phyloP scores from a whole-genome alignment of 2,888 invertebrate species.

The Spodoptera exigua region DNA sequence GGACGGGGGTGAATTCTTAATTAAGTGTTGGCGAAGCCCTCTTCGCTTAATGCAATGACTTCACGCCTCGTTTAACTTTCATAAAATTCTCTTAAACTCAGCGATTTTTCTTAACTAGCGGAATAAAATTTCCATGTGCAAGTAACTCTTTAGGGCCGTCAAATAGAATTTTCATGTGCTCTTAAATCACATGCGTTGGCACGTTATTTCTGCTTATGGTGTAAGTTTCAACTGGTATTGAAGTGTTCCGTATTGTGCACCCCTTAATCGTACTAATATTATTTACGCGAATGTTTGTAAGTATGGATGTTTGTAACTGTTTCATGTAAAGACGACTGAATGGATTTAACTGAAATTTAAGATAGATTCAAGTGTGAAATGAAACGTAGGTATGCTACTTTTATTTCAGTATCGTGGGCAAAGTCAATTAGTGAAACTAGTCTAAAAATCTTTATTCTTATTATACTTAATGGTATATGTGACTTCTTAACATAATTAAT shows the following conservation, averaged over 20 bases:
- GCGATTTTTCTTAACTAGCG: constrained; percentile 83
- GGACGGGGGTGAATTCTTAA: constrained; percentile 84
- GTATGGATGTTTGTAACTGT: too few species aligned
- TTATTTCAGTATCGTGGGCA: too few species aligned
- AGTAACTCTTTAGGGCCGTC: constrained; percentile 49
- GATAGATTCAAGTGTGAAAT: too few species aligned
- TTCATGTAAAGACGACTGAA: too few species aligned
- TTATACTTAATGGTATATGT: constrained; percentile 46
- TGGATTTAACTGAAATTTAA: too few species aligned
- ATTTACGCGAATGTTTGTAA: too few species aligned
- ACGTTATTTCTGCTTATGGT: constrained; percentile 15
- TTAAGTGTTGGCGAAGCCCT: constrained; percentile 87
- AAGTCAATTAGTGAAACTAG: constrained; percentile 19
- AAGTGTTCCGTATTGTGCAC: not conserved
- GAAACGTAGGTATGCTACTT: too few species aligned
- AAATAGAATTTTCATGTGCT: constrained; percentile 26
- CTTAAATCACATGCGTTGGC: constrained; percentile 18
- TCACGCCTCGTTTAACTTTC: constrained; percentile 88
- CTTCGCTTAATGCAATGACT: constrained; percentile 87
- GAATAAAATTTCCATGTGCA: constrained; percentile 75
- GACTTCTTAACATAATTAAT: constrained; percentile 54
- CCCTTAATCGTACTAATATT: not conserved
- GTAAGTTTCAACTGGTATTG: constrained; percentile 2
- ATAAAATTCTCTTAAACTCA: constrained; percentile 86
- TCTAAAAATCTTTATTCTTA: constrained; percentile 33